Evolutionary conservation across 2,797 vertebrate genomes (phyloP).

Genomic region (Phoxinus dragarum): DNA sequence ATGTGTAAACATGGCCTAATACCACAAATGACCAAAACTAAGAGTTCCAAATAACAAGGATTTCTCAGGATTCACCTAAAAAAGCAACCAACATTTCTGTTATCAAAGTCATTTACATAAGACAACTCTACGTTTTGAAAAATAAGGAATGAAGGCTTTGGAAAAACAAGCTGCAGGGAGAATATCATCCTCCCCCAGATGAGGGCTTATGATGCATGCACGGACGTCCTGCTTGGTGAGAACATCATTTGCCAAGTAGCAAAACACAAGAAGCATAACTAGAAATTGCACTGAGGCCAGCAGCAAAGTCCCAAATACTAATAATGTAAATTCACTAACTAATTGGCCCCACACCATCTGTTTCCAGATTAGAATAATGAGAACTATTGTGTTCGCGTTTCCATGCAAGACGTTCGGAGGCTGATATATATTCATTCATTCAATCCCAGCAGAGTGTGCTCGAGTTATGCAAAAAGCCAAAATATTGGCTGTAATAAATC

Average conservation of each 20-base stretch:
- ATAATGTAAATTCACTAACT: constrained; percentile 77
- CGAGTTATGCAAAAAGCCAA: constrained; percentile 29
- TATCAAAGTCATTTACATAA: background rate
- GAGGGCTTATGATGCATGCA: constrained; percentile 6
- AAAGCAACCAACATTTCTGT: background rate
- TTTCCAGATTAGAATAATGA: constrained; percentile 79
- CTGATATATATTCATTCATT: constrained; percentile 31
- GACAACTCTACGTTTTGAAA: constrained; percentile 1
- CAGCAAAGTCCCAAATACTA: constrained; percentile 72
- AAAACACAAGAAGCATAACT: constrained; percentile 43
- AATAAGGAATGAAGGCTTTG: constrained; percentile 1
- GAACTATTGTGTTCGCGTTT: constrained; percentile 67
- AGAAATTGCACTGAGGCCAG: constrained; percentile 61
- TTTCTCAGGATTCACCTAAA: constrained; percentile 8
- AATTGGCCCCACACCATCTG: constrained; percentile 80
- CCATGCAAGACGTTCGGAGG: constrained; percentile 58
- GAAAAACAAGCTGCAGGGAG: constrained; percentile 34
- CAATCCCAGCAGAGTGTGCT: constrained; percentile 57
- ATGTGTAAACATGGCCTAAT: no score
- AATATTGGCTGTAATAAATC: constrained; percentile 36
- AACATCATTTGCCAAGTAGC: constrained; percentile 61
- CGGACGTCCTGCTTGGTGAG: constrained; percentile 47
- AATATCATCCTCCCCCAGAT: background rate
- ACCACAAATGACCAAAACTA: background rate
- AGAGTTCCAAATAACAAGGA: background rate